Percentiles rank a stretch among this genome's conserved stretches.
These are phyloP conservation scores for Hermodice carunculata DNA, from an alignment of 2,888 invertebrate genomes.

Conservation along the genomic window DNA sequence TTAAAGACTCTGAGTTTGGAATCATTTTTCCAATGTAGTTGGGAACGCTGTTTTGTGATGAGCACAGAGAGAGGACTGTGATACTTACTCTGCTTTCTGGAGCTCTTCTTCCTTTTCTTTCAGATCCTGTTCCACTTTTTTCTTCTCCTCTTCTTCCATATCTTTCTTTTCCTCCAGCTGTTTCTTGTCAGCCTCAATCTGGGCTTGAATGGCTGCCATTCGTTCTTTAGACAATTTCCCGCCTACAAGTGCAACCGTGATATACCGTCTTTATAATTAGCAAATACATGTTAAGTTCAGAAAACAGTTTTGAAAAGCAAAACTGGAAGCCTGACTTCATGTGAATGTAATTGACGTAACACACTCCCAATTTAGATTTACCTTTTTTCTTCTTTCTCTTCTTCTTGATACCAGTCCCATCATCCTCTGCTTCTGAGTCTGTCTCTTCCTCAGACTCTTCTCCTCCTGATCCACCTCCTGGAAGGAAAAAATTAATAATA, in stretches of 20 bases:
- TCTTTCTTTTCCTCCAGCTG: constrained; percentile 71
- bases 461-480: constrained; percentile 15
- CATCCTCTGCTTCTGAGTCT: constrained; percentile 34
- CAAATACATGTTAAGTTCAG: neutral
- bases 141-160: constrained; percentile 76
- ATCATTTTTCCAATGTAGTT: too few relatives aligned
- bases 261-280: constrained; percentile 5
- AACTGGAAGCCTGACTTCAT: too few relatives aligned
- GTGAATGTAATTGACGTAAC: too few relatives aligned
- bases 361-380: too few relatives aligned
- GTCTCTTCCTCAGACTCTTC: constrained; percentile 12
- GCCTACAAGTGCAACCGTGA: too few relatives aligned
- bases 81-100: constrained; percentile 75
- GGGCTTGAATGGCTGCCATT: constrained; percentile 70
- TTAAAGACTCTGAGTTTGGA: too few relatives aligned
- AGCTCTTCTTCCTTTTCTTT: constrained; percentile 80
- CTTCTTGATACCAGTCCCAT: constrained; percentile 13
- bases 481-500: neutral
- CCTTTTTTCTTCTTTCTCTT: constrained; percentile 51
- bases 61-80: too few relatives aligned
- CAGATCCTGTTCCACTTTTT: constrained; percentile 76
- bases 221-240: constrained; percentile 71
- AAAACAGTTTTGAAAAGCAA: too few relatives aligned
- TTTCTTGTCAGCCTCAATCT: constrained; percentile 70
- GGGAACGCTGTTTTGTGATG: too few relatives aligned